Conservation (phyloP, 2,113 vertebrate species). For the Papio anubis region DNA sequence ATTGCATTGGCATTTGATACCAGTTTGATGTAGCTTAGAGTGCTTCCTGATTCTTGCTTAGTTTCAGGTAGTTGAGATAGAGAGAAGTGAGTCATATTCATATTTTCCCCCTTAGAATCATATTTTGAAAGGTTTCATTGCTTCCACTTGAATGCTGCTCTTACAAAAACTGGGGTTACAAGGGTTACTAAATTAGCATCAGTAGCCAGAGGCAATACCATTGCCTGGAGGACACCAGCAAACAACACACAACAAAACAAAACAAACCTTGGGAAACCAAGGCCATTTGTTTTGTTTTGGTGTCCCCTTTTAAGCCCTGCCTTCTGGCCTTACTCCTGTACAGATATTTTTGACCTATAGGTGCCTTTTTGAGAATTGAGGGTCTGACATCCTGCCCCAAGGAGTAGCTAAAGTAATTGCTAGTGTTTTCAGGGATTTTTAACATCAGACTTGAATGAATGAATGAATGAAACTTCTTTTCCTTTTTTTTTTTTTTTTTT, state of each 20-base stretch:
- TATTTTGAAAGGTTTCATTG: slow-evolving; percentile 25
- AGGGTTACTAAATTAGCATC: not conserved
- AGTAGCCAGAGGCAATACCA: not conserved
- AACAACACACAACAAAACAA: not conserved
- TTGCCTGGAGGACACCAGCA: slow-evolving; percentile 30
- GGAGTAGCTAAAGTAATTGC: slow-evolving; percentile 52
- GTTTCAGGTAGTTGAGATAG: not conserved
- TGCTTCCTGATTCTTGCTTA: not conserved
- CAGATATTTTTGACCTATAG: slow-evolving; percentile 56
- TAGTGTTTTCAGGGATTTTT: slow-evolving; percentile 73
- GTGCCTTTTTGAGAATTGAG: slow-evolving; percentile 75
- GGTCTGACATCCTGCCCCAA: slow-evolving; percentile 55
- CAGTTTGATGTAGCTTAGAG: not conserved
- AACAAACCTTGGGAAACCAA: not conserved
- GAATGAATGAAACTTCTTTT: slow-evolving; percentile 23
- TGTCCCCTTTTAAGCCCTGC: slow-evolving; percentile 2
- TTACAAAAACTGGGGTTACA: not conserved
- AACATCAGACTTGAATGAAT: slow-evolving; percentile 58
- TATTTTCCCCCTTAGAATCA: not conserved
- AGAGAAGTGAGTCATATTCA: slow-evolving; percentile 1
- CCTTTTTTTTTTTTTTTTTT: not conserved
- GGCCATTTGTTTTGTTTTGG: not conserved
- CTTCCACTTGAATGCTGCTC: slow-evolving; percentile 33
- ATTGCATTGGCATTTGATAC: not conserved
- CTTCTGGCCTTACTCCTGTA: slow-evolving; percentile 23